Evolutionary conservation across 37 sponge, comb jelly and placozoan genomes (phyloP), one percentile per base, ranked within the genome.

Genomic region (Mnemiopsis leidyi): DNA sequence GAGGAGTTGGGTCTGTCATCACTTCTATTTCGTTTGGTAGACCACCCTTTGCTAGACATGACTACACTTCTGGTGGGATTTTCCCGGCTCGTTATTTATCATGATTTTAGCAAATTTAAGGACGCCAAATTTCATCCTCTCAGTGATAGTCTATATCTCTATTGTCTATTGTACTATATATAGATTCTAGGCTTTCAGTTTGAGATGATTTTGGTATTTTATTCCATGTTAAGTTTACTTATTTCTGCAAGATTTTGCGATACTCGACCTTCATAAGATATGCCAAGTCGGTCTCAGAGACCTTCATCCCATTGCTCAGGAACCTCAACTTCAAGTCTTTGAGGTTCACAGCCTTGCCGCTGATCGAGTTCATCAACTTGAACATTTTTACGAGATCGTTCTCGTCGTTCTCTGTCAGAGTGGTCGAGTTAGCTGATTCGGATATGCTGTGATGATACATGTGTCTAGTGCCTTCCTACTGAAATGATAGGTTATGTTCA

Each of bases 401-500:
- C 61, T 85, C 90, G 61, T 85, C 90, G 48, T 85, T 39, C 3
- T 85, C 90, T 0, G 61, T 85, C 0, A 85, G 24, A 3, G 13
- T 38, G 0, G 61, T 9, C 48, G 90, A 40, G 26, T 39, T n/a
- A 23, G 48, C 3, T 0, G 79, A 32, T 29, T 85, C 90, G 1
- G 90, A 85, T 0, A 85, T 85, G 61, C 90, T 85, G 90, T 85
- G 90, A 37, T 85, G 90, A 26, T 40, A 85, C 90, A 85, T 85
- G 5, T 34, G 24, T 13, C 61, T 13, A 48, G 61, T 48, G 13
- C 61, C 61, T 13, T 48, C 61, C 61, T n/a, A n/a, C 61, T 48
- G 13, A 5, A 18, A 48, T 48, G 13, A 48, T 48, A 48, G 9
- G 13, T 48, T 13, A 48, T 48, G 61, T 48, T 48, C 13, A 48